Evolutionary conservation across 2,113 vertebrate species (phyloP).

Genomic region (Heptranchias perlo): DNA sequence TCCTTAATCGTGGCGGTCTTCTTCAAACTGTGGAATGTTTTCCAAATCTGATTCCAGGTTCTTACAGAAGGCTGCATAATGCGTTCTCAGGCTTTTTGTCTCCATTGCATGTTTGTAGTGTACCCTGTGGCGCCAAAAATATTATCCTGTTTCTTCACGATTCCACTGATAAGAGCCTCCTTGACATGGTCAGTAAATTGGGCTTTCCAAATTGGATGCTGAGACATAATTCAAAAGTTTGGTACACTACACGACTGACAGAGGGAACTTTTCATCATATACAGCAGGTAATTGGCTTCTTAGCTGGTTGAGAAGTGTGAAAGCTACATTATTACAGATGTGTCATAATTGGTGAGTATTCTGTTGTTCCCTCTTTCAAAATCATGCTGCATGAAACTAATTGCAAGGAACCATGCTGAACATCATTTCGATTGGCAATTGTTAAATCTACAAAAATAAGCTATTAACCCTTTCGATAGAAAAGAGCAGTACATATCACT

Average conservation of each 20-base stretch:
- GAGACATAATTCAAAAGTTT: background rate
- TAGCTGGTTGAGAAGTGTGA: background rate
- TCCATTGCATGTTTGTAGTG: background rate
- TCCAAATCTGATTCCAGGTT: too few relatives aligned
- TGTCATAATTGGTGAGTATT: too few relatives aligned
- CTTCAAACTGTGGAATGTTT: too few relatives aligned
- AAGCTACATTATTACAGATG: background rate
- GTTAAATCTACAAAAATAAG: background rate
- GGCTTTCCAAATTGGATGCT: background rate
- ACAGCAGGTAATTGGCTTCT: background rate
- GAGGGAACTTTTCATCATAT: background rate
- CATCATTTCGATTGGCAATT: background rate
- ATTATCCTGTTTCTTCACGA: background rate
- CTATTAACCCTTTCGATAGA: background rate
- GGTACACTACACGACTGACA: background rate
- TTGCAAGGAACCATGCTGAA: background rate
- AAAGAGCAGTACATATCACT: background rate
- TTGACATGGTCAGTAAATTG: background rate
- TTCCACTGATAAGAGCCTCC: background rate
- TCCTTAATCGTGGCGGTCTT: too few relatives aligned
- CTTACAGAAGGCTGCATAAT: too few relatives aligned
- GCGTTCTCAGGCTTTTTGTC: too few relatives aligned
- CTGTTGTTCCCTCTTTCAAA: background rate
- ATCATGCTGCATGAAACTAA: background rate
- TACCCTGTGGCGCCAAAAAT: background rate